Evolutionary conservation across 2,888 invertebrate genomes (phyloP).

Genomic region (Melanostoma scalare): DNA sequence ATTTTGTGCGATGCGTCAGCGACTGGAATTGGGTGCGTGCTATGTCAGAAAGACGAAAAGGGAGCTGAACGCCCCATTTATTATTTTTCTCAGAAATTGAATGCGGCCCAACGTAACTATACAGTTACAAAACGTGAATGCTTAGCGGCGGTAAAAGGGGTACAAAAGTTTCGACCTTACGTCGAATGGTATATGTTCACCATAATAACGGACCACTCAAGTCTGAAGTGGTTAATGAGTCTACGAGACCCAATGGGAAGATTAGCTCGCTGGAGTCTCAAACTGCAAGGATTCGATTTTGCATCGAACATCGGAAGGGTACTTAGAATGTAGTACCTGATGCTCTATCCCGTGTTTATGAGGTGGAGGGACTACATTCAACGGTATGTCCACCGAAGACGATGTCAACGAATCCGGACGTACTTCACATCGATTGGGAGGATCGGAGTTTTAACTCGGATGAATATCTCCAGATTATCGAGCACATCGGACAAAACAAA

Average conservation of each 20-base stretch:
- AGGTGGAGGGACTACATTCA: not conserved
- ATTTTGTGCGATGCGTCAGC: slow-evolving; percentile 48
- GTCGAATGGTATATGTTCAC: not conserved
- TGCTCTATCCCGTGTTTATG: not conserved
- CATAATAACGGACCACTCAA: not conserved
- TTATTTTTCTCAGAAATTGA: not conserved
- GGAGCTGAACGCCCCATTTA: slow-evolving; percentile 44
- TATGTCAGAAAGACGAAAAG: slow-evolving; percentile 34
- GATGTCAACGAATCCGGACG: not conserved
- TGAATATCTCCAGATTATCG: not conserved
- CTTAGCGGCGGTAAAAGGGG: not conserved
- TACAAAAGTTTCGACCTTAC: not conserved
- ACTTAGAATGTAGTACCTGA: not conserved
- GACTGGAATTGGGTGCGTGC: slow-evolving; percentile 47
- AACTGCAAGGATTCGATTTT: too few species aligned
- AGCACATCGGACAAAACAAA: not conserved
- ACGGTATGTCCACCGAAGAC: not conserved
- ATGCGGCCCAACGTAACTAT: not conserved
- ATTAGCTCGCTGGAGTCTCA: not conserved
- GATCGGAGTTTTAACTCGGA: not conserved
- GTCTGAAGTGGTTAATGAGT: slow-evolving; percentile 1
- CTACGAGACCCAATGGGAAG: not conserved
- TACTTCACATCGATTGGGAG: slow-evolving; percentile 3
- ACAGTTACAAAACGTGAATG: not conserved
- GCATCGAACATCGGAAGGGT: too few species aligned